These are phyloP conservation scores for Eciton burchellii DNA, from an alignment of 1,140 invertebrate genomes.

Conservation along the genomic window DNA sequence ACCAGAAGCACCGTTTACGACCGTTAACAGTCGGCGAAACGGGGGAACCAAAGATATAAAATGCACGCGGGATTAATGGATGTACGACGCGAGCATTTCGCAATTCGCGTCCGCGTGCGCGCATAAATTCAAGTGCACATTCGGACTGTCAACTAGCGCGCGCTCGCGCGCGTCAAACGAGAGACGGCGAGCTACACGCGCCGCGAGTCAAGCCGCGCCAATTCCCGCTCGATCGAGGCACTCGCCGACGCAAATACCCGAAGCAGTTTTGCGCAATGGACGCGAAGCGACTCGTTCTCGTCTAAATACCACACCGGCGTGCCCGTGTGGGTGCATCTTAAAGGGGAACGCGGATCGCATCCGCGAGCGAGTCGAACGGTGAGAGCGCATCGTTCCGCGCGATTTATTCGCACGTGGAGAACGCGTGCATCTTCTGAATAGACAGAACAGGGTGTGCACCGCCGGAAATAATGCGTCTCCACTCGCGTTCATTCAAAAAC, in stretches of 20 bases:
- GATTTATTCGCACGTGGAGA: conserved; percentile 61
- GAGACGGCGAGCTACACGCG: not conserved
- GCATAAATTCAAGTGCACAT: conserved; percentile 51
- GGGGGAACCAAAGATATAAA: conserved; percentile 3
- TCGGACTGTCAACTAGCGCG: not conserved
- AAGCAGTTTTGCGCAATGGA: conserved; percentile 73
- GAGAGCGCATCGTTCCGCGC: conserved; percentile 46
- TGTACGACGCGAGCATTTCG: conserved; percentile 38
- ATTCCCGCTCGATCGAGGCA: conserved; percentile 73
- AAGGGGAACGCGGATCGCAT: conserved; percentile 31
- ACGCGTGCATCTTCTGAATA: not conserved
- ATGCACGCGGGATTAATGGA: conserved; percentile 45
- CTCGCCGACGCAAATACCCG: conserved; percentile 80
- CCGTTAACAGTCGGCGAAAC: not conserved
- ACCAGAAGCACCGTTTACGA: not conserved
- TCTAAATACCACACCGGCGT: conserved; percentile 68
- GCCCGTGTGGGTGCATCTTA: conserved; percentile 64
- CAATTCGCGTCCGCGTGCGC: conserved; percentile 1
- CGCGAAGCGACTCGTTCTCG: conserved; percentile 66
- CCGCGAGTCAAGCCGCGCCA: conserved; percentile 55
- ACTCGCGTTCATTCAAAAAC: conserved; percentile 24
- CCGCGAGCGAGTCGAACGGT: not conserved
- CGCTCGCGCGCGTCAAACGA: conserved; percentile 13
- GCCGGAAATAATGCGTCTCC: conserved; percentile 40
- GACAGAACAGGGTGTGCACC: conserved; percentile 4